Evolutionary conservation across 2,113 vertebrate species (phyloP), one percentile per base, ranked within the genome.

Genomic region (Vidua macroura): DNA sequence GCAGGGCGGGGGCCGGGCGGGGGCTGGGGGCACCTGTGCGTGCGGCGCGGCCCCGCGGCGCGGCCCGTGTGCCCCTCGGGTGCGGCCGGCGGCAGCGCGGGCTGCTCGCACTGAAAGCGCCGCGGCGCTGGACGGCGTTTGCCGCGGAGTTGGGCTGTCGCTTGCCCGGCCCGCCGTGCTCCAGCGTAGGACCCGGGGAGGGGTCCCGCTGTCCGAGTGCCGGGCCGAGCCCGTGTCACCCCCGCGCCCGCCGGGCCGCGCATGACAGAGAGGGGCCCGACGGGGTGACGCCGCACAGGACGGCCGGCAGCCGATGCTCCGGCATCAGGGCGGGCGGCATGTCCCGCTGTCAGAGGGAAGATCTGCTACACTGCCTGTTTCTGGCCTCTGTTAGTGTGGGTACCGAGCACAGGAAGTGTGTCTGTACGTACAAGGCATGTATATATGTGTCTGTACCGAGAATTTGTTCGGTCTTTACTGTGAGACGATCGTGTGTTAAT

Each of bases 251-350:
- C 58, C 11, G 12, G 49, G 39, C 66, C 9, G 10, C 7, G 13
- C 30, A 0, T 7, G 19, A 0, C 11, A 1, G 2, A 5, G 79
- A 10, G 11, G 6, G 16, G 73, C 15, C 15, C 46, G 23, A 8
- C 7, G 6, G 6, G 37, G 55, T 2, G 62, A 2, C 2, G 1
- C 4, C 31, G 1, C 43, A 1, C 39, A 2, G n/a, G 20, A 1
- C 8, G 11, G 15, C 1, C 33, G 35, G 56, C 58, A 7, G 74
- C 10, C 13, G 33, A 1, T 11, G 4, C 44, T 23, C 5, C 4
- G 19, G 41, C 22, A 3, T 13, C 27, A 2, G 69, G 27, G 13
- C 16, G 69, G 27, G 13, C 16, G 6, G 17, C 31, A 0, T 1
- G 44, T 60, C 9, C 39, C 2, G 10, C 25, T 35, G 67, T 15